A percentile compares a stretch with the other conserved stretches of the same genome.
Conservation (phyloP, 35 echinoderm and acorn worm species). For the Eucidaris tribuloides region DNA sequence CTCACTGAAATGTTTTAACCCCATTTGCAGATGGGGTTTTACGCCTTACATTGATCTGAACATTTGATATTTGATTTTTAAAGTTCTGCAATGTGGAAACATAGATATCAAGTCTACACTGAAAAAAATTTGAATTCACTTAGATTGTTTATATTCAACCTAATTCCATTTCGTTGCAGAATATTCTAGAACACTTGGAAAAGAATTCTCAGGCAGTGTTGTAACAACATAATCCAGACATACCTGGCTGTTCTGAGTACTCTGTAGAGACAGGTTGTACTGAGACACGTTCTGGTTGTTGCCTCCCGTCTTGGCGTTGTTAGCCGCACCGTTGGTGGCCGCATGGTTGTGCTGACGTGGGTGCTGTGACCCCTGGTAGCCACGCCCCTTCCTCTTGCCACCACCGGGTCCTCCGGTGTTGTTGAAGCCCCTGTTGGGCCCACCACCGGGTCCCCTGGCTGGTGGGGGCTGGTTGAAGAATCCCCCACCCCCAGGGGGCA, state of each 20-base stretch:
- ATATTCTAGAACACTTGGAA: too few species aligned
- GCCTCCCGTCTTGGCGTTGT: background rate
- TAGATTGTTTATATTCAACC: too few species aligned
- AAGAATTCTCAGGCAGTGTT: too few species aligned
- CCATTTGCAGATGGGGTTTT: too few species aligned
- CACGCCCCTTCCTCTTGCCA: slow-evolving; percentile 7
- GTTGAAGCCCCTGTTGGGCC: background rate
- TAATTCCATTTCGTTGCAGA: too few species aligned
- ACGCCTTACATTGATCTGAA: too few species aligned
- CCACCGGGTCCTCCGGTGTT: background rate
- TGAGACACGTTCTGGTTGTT: slow-evolving; percentile 74
- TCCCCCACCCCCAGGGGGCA: slow-evolving; percentile 52
- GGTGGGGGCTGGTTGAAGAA: slow-evolving; percentile 80
- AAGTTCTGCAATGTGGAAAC: too few species aligned
- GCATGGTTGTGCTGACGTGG: slow-evolving; percentile 9
- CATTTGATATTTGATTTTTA: too few species aligned
- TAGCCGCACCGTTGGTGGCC: background rate
- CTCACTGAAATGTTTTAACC: too few species aligned
- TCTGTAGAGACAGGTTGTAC: slow-evolving; percentile 86
- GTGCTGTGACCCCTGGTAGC: slow-evolving; percentile 16
- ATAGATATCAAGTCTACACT: too few species aligned
- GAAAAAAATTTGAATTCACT: too few species aligned
- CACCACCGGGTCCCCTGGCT: slow-evolving; percentile 21
- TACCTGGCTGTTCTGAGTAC: slow-evolving; percentile 78
- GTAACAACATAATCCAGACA: too few species aligned